A percentile compares a stretch with the other conserved stretches of the same genome.
Conservation (phyloP, 1,140 invertebrate species). For the Drosophila triauraria region DNA sequence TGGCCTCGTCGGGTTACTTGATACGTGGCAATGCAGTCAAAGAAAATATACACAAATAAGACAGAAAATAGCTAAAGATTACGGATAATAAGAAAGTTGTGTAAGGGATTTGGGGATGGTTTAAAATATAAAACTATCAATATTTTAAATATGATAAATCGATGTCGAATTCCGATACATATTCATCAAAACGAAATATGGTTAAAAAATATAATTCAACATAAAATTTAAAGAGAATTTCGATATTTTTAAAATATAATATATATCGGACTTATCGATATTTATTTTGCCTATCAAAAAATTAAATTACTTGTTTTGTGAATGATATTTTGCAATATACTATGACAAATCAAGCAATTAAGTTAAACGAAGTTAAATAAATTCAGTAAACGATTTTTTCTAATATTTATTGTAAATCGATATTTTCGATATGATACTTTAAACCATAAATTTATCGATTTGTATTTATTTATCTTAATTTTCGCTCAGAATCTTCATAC, state of each 20-base stretch:
- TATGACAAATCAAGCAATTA: no score
- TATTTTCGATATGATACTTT: not conserved
- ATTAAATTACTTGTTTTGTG: no score
- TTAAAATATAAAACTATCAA: not conserved
- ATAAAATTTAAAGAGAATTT: not conserved
- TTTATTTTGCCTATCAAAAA: no score
- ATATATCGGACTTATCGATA: no score
- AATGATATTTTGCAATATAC: no score
- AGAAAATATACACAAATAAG: not conserved
- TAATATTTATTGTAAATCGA: not conserved
- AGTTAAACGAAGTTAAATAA: no score
- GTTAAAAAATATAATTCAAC: no score
- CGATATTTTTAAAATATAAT: not conserved
- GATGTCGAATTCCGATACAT: not conserved
- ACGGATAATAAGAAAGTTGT: not conserved
- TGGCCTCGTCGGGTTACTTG: slow-evolving; percentile 8
- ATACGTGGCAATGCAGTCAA: slow-evolving; percentile 12
- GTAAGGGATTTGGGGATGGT: not conserved
- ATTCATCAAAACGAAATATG: not conserved
- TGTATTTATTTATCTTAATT: not conserved
- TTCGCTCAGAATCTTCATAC: no score
- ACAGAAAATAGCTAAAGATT: not conserved
- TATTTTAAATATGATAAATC: not conserved
- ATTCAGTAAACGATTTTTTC: no score
- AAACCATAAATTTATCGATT: not conserved